Conservation (phyloP, 2,797 vertebrate genomes). For the Rhinella marina region DNA sequence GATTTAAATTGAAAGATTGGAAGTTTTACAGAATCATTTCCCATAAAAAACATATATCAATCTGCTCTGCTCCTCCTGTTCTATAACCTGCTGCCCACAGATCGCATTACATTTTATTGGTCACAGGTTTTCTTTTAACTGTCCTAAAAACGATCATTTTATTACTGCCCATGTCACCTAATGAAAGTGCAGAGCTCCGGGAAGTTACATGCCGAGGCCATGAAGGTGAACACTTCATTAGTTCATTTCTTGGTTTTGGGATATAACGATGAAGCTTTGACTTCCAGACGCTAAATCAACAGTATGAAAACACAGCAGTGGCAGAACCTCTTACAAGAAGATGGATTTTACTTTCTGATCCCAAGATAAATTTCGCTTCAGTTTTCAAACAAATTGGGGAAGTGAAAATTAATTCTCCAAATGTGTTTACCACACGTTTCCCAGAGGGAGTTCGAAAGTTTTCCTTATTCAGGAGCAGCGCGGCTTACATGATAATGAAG, state of each 20-base stretch:
- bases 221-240: conserved; percentile 13
- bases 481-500: neutral
- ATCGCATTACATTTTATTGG: too few relatives aligned
- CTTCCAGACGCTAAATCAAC: conserved; percentile 30
- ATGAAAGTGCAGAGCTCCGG: neutral
- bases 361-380: conserved; percentile 13
- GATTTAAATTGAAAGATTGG: too few relatives aligned
- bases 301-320: conserved; percentile 17
- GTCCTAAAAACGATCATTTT: neutral
- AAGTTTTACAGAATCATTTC: too few relatives aligned
- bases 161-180: neutral
- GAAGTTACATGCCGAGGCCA: neutral
- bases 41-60: too few relatives aligned
- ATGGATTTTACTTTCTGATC: conserved; percentile 32
- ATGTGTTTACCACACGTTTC: conserved; percentile 17
- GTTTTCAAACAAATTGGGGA: conserved; percentile 26
- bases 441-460: conserved; percentile 28
- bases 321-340: conserved; percentile 25
- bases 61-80: too few relatives aligned
- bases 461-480: conserved; percentile 1
- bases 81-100: too few relatives aligned
- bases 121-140: neutral
- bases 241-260: neutral
- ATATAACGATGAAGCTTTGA: conserved; percentile 31
- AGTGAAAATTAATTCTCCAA: conserved; percentile 43